phyloP scores from a whole-genome alignment of 2,113 vertebrate species.

The Scolopax mira region DNA sequence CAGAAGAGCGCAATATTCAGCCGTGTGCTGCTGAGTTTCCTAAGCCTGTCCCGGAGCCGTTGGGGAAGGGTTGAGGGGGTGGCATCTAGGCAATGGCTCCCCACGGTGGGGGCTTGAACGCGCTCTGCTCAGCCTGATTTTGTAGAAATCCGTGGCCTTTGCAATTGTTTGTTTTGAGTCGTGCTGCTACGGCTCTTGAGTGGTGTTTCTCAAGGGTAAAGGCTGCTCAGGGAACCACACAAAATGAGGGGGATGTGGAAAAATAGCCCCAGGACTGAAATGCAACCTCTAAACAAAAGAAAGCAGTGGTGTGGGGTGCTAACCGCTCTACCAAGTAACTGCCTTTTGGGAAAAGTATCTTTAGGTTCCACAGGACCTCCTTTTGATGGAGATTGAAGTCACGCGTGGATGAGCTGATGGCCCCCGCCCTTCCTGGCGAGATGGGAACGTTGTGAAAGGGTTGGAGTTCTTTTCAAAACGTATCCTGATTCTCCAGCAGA shows the following conservation, averaged over 20 bases:
- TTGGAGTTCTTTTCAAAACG: background rate
- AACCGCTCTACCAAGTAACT: accelerated
- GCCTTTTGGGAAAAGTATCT: background rate
- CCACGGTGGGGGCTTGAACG: accelerated
- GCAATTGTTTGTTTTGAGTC: accelerated
- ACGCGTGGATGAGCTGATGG: accelerated
- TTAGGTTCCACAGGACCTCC: background rate
- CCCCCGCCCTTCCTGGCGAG: accelerated
- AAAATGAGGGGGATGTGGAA: no score
- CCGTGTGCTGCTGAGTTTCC: accelerated
- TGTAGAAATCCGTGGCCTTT: accelerated
- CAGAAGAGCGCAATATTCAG: background rate
- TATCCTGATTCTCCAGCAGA: no score
- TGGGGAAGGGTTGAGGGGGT: no score
- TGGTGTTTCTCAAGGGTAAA: background rate
- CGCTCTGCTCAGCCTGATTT: accelerated
- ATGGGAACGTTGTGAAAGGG: accelerated
- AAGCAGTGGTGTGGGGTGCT: accelerated
- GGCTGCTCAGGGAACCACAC: background rate
- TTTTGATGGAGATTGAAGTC: accelerated
- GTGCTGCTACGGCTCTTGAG: accelerated
- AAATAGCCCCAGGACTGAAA: background rate
- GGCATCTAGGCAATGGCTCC: accelerated
- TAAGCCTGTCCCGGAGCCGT: accelerated
- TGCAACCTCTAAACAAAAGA: background rate